Percentiles rank a stretch among this genome's conserved stretches.
Conservation (phyloP, 1,140 invertebrate genomes). For the Nilaparvata lugens region DNA sequence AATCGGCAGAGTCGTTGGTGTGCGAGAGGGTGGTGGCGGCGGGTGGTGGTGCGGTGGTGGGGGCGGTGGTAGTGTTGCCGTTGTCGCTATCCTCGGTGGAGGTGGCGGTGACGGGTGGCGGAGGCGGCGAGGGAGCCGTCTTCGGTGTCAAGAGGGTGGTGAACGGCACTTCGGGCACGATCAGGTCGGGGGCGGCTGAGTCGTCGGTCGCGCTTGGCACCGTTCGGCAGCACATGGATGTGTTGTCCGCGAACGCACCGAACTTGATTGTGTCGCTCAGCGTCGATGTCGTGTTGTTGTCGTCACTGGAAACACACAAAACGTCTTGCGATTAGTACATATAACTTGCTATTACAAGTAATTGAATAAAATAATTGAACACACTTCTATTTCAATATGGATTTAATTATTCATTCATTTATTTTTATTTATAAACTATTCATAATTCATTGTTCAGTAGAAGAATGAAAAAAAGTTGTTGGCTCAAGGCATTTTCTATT, state of each 20-base stretch:
- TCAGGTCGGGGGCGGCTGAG: slow-evolving; percentile 38
- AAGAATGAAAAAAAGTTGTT: no score
- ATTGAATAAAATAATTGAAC: no score
- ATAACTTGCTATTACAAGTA: no score
- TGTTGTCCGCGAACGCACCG: slow-evolving; percentile 58
- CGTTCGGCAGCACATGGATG: slow-evolving; percentile 30
- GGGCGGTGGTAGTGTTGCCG: slow-evolving; percentile 26
- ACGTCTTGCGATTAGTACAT: no score
- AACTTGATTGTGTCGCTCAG: slow-evolving; percentile 28
- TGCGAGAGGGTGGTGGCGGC: slow-evolving; percentile 35
- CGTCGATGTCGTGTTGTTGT: slow-evolving; percentile 10
- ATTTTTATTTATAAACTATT: no score
- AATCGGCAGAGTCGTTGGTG: slow-evolving; percentile 39
- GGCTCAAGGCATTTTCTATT: no score
- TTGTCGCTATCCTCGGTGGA: slow-evolving; percentile 4
- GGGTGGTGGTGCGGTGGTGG: slow-evolving; percentile 39
- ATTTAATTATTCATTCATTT: no score
- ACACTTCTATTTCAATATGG: no score
- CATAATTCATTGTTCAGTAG: no score
- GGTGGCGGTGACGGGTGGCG: slow-evolving; percentile 16
- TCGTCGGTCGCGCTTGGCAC: slow-evolving; percentile 16
- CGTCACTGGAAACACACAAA: slow-evolving; percentile 10
- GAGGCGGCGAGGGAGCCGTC: slow-evolving; percentile 29
- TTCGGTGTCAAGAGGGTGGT: slow-evolving; percentile 45
- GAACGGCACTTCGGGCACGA: slow-evolving; percentile 57